Evolutionary conservation across 2,113 vertebrate genomes (phyloP), one percentile per base, ranked within the genome.

Genomic region (Cottus gobio): DNA sequence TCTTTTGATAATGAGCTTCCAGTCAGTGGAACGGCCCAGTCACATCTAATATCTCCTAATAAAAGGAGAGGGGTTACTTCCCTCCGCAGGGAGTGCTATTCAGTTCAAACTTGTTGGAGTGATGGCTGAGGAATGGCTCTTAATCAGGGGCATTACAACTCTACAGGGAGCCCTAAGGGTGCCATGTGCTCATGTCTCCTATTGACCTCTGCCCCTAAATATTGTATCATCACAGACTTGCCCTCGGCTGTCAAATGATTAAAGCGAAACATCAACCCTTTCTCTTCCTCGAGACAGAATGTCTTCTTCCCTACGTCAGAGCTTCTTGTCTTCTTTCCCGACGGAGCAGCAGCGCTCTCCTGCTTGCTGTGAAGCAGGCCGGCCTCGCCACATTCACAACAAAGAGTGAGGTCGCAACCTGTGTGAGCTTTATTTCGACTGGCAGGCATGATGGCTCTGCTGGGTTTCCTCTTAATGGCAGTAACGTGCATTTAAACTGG

Each of bases 31-130:
- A 82, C 72, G 73, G 80, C 39, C 48, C 72, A 79, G 79, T 83
- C 81, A 84, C 71, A 82, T 76, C 86, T 82, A 85, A 85, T 81
- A 83, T 88, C 66, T 83, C 60, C 82, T 79, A 75, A 87, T 85
- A 79, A 85, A 87, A 86, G 65, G 68, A 80, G 81, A 90, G 63
- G 44, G 71, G 66, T 64, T 78, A 65, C 70, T 84, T 84, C 79
- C 50, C 69, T 82, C 69, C 75, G 61, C 77, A 52, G 26, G 54
- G 77, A 81, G 48, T 48, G 72, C 71, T 81, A 69, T 74, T 79
- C 69, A 70, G 79, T 71, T 82, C 81, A 81, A 71, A 87, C 50
- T 64, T 42, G 61, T 81, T 64, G 60, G 39, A 76, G 54, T 60
- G 36, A 66, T 36, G 52, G 61, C 2, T 63, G 68, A 36, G 44